Base-by-base conservation (phyloP, 1,140 invertebrate species). In the Pararge aegeria region DNA sequence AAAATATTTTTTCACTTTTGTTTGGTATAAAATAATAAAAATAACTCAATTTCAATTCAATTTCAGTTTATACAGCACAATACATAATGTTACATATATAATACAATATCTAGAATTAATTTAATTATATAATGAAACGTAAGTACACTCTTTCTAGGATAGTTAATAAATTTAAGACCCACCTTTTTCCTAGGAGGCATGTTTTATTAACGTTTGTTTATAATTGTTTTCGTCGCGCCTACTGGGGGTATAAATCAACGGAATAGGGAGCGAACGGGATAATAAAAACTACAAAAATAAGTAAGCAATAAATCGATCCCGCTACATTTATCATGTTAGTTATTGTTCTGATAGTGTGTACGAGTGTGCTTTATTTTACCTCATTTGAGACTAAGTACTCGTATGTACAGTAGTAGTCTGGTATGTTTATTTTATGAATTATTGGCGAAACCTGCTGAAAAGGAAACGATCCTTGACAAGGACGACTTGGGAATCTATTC, bases 251-350 rank as follows among this genome's bases (percentile, higher is more conserved):
- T 66, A 66, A 61, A 66, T 66, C 64, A 66, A 57, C 40, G 30
- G 49, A 56, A 66, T 66, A 66, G 64, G 54, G 58, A 61, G 48
- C 30, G 55, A 63, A 56, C 56, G 52, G 56, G 62, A 66, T 61
- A 77, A 73, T 68, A 78, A 79, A 81, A 79, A 75, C 70, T 75
- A 78, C 74, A 75, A 81, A 81, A 78, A 78, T 73, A 73, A 78
- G 68, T 74, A 70, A 72, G 73, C 60, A 46, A 76, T 80, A 82
- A 77, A 80, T 80, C 66, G 60, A 75, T 68, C 66, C 68, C 66
- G 73, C 64, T 70, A 75, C 77, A 80, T 82, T 78, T 72, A 68
- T 80, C 75, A 78, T 66, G 66, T 62, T 64, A 61, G 69, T 69
- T 82, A 73, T 82, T 78, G 73, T 70, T 55, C 63, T 71, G 64